These are phyloP conservation scores for Psittacula derbiana DNA, from an alignment of 2,797 vertebrate species.

Conservation along the genomic window DNA sequence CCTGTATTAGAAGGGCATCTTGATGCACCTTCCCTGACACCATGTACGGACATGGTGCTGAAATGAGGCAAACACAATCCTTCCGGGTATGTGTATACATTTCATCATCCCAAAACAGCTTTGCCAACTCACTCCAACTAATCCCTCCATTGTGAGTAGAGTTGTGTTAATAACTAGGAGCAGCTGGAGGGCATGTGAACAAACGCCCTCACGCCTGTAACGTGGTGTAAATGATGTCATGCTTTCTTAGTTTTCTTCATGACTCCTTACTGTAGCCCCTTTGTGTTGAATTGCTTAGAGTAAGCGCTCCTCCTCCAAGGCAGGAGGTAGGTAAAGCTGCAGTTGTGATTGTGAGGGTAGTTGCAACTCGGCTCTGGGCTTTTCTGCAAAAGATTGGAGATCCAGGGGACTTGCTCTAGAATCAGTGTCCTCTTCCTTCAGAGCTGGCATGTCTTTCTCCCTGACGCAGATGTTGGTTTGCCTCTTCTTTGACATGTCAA, in stretches of 20 bases:
- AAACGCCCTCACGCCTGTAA: constrained; percentile 20
- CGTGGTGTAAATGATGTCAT: background rate
- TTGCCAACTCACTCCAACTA: constrained; percentile 27
- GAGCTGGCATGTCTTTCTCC: background rate
- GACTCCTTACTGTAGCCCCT: background rate
- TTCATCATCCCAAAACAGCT: constrained; percentile 28
- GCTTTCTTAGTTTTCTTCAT: background rate
- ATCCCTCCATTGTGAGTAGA: constrained; percentile 34
- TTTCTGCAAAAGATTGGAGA: background rate
- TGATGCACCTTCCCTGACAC: constrained; percentile 19
- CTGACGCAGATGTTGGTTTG: rapidly evolving
- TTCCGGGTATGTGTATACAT: background rate
- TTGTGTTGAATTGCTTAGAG: background rate
- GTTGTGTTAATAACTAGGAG: constrained; percentile 17
- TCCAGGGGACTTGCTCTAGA: background rate
- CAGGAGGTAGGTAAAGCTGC: background rate
- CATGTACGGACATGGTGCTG: constrained; percentile 1
- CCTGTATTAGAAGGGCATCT: constrained; percentile 14
- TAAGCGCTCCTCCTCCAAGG: background rate
- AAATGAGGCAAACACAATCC: constrained; percentile 16
- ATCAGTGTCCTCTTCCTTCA: background rate
- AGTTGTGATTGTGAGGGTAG: background rate
- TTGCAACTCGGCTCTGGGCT: background rate
- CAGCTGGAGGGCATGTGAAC: constrained; percentile 53
- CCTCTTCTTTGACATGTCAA: background rate